Evolutionary conservation across 2,888 invertebrate species (phyloP), one percentile per base, ranked within the genome.

Genomic region (Sminthurinus aureus): DNA sequence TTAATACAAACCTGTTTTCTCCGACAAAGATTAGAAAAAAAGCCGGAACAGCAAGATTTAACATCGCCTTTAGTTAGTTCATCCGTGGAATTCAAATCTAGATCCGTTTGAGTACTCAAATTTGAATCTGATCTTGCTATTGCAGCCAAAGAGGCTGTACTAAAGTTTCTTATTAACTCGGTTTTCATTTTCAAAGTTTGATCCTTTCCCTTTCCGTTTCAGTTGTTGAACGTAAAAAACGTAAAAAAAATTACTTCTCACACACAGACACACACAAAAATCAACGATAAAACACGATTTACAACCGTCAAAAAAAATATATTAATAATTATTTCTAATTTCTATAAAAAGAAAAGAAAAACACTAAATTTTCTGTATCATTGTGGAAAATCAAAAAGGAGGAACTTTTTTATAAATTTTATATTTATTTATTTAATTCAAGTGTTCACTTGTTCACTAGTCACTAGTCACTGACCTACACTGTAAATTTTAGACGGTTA

Each of bases 131-230:
- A 85, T 79, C 87, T 81, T 0, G 88, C 85, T 15, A 88, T 77
- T 0, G 84, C 86, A 18, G 87, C 85, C 66, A 88, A 86, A 82
- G 86, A 86, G 8, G 88, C 88, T 24, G 87, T 86, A 83, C 88
- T 88, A 73, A 85, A 87, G 80, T 86, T 87, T 69, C 87, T 85
- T 77, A 88, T 84, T 20, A 88, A 76, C 81, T 88, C 88, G 13
- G 87, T 88, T 75, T 87, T 88, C 88, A 88, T 88, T 13, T 76
- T 51, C n/a, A n/a, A n/a, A n/a, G n/a, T n/a, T n/a, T 13, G 67
- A 64, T 64, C 20, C 52, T 22, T 64, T 22, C 20, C 26, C 50
- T 26, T 2, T 18, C 12, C 38, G 51, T 12, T 38, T 26, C 38
- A 18, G 22, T 11, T 20, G 9, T 26, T 64, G 18, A 15, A 18